Evolutionary conservation across 2,113 vertebrate genomes (phyloP).

Genomic region (Dendrocopos noguchii): DNA sequence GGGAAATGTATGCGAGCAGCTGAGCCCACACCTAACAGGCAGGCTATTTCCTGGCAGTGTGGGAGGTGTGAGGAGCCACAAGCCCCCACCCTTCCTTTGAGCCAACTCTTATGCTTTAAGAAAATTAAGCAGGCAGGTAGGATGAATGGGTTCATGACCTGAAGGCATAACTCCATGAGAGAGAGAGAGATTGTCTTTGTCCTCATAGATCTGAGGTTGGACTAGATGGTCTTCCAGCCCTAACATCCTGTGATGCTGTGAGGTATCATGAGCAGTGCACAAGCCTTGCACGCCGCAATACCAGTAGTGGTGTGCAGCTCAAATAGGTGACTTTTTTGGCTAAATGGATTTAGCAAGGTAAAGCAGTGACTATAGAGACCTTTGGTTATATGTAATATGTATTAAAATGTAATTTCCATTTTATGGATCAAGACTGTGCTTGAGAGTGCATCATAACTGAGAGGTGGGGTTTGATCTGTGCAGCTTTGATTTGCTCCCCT

Average conservation of each 20-base stretch:
- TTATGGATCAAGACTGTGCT: neutral
- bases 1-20: no score
- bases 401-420: neutral
- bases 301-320: neutral
- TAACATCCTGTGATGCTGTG: no score
- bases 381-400: neutral
- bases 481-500: neutral
- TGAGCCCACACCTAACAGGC: no score
- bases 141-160: neutral
- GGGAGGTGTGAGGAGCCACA: conserved; percentile 23
- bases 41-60: neutral
- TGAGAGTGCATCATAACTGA: accelerated
- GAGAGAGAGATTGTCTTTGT: neutral
- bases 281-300: accelerated
- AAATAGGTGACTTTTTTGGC: neutral
- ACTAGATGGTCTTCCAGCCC: no score
- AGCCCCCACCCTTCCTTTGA: neutral
- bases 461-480: neutral
- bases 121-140: neutral
- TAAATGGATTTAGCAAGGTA: neutral
- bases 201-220: neutral
- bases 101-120: neutral
- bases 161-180: neutral
- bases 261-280: accelerated
- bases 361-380: neutral